Base-by-base conservation (phyloP, 2,797 vertebrate genomes). In the Smutsia temminckii region DNA sequence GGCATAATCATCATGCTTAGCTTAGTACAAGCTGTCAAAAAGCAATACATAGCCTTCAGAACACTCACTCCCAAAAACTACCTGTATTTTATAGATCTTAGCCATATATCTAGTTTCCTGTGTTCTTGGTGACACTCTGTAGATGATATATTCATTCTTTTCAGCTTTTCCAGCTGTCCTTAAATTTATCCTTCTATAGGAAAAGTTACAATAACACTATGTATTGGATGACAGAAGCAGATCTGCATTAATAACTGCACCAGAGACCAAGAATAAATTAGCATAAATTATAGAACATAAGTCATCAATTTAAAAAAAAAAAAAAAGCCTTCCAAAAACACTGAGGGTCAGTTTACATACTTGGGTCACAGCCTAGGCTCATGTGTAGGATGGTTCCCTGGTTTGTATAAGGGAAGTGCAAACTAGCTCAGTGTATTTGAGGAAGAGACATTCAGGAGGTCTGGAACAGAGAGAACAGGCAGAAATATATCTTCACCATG, bases 131-230 rank as follows among this genome's bases (percentile, higher is more conserved):
- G 88, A 93, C 94, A 95, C 87, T 81, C 91, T 90, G 21, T 77
- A 81, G 71, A 92, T 96, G 93, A 94, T 95, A 80, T 66, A 95
- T 87, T 93, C 74, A 75, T 89, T 91, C 89, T 83, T 69, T 68
- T 55, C 25, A 95, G 89, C 74, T 95, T 93, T 95, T 85, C 85
- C 57, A 94, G 74, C 25, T 91, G 77, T 94, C 78, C 91, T 97
- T 92, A 91, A 91, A 94, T 93, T 96, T 94, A 97, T 95, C 61
- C 91, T 96, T 97, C 85, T 95, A 85, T 85, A 95, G 63, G 71
- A 92, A 86, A 93, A 95, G 91, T 93, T 72, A 95, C 49, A 96
- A 90, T 72, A 80, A 95, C 95, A 97, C 71, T 85, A 93, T 40
- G 61, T 74, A 92, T 90, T 95, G n/a, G 77, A 88, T 95, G 94